Percentiles rank a stretch among this genome's conserved stretches.
Evolutionary conservation across 1,140 invertebrate genomes (phyloP).

Genomic region (Gryllus bimaculatus): DNA sequence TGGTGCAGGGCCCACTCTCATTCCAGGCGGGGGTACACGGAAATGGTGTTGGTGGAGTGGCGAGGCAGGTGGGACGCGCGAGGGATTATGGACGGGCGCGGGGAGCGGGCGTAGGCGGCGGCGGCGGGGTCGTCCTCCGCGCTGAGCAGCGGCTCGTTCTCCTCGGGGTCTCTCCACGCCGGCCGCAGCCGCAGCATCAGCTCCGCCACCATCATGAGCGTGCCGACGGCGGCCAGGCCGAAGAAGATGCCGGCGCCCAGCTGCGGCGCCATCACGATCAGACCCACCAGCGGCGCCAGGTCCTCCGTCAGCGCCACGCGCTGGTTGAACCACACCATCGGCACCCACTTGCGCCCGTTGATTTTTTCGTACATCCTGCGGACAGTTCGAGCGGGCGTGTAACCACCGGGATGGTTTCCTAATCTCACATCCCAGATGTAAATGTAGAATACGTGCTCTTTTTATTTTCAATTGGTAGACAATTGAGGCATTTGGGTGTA

Average conservation of each 20-base stretch:
- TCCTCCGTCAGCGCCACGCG: constrained; percentile 47
- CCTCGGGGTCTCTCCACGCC: not conserved
- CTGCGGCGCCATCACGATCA: constrained; percentile 30
- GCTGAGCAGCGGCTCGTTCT: not conserved
- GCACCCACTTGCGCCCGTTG: constrained; percentile 53
- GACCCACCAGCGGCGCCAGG: constrained; percentile 33
- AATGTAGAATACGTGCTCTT: no score
- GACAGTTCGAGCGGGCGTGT: no score
- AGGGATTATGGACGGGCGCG: not conserved
- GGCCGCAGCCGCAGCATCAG: not conserved
- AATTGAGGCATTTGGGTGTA: no score
- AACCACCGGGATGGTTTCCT: no score
- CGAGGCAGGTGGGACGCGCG: no score
- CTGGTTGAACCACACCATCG: constrained; percentile 68
- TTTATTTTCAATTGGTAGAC: no score
- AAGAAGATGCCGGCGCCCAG: constrained; percentile 28
- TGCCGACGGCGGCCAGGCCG: not conserved
- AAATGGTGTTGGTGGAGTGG: no score
- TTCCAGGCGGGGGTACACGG: no score
- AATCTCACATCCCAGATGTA: no score
- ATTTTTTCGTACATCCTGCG: constrained; percentile 33
- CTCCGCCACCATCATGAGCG: not conserved
- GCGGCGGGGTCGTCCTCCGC: not conserved
- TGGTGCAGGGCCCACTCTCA: no score
- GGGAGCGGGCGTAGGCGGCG: not conserved